A percentile compares a stretch with the other conserved stretches of the same genome.
These are phyloP conservation scores for Arion vulgaris DNA, from an alignment of 1,140 invertebrate genomes.

Conservation along the genomic window DNA sequence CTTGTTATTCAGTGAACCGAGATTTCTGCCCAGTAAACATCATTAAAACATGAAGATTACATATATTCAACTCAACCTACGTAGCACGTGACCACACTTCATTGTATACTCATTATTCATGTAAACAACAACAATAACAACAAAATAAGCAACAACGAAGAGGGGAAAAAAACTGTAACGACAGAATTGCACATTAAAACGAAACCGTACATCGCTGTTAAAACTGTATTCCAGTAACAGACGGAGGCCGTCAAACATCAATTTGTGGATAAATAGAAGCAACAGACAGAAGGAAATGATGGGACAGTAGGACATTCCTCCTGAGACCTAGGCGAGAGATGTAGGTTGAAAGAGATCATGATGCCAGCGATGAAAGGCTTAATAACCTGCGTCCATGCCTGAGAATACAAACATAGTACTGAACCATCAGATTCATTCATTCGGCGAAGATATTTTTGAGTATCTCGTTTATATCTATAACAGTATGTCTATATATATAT, in stretches of 20 bases:
- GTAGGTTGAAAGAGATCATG: not conserved
- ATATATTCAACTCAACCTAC: too few relatives aligned
- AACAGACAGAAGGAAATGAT: not conserved
- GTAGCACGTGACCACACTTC: too few relatives aligned
- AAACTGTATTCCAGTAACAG: not conserved
- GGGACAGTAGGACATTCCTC: not conserved
- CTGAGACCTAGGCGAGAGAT: not conserved
- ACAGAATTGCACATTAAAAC: not conserved
- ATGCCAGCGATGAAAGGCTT: not conserved
- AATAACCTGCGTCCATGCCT: not conserved
- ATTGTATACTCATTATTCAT: too few relatives aligned
- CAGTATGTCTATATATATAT: too few relatives aligned
- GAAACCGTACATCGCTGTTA: not conserved
- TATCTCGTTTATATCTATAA: too few relatives aligned
- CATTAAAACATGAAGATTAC: too few relatives aligned
- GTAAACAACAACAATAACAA: too few relatives aligned
- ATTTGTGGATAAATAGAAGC: not conserved
- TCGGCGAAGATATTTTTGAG: too few relatives aligned
- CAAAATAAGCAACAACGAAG: too few relatives aligned
- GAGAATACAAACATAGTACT: not conserved
- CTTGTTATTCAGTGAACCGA: too few relatives aligned
- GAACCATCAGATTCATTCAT: too few relatives aligned
- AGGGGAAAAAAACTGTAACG: not conserved
- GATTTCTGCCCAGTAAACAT: too few relatives aligned
- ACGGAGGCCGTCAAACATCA: not conserved